These are phyloP conservation scores for Iguana delicatissima DNA, from an alignment of 2,797 vertebrate genomes.

Conservation along the genomic window DNA sequence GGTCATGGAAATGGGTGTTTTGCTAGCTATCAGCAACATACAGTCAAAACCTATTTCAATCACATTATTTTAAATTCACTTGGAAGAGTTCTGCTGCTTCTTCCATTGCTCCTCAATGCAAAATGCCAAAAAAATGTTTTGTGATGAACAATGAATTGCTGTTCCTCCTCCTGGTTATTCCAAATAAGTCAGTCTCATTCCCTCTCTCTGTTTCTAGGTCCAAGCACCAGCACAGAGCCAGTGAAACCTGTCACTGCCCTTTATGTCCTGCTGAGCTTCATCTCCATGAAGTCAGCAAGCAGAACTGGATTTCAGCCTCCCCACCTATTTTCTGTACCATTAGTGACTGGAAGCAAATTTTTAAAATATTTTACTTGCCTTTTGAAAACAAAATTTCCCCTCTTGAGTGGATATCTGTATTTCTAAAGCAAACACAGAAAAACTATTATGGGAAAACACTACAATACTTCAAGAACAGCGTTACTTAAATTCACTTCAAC, in stretches of 20 bases:
- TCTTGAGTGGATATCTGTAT: fast-evolving
- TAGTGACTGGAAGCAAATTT: fast-evolving
- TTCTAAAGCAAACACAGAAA: background rate
- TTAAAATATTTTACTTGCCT: background rate
- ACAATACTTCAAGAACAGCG: background rate
- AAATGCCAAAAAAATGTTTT: conserved; percentile 14
- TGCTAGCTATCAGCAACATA: background rate
- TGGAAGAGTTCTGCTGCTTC: background rate
- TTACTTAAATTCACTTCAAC: background rate
- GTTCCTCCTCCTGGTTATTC: background rate
- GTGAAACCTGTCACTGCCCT: no score
- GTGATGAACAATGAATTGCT: background rate
- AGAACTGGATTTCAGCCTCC: no score
- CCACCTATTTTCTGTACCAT: background rate
- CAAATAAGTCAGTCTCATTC: background rate
- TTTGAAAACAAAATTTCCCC: background rate
- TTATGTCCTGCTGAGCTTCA: no score
- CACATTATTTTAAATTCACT: conserved; percentile 8
- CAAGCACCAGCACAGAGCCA: background rate
- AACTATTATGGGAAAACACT: background rate
- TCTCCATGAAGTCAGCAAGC: no score
- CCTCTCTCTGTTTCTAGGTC: background rate
- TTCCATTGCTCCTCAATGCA: background rate
- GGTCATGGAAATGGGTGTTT: background rate
- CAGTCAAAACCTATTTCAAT: background rate